Evolutionary conservation across 2,888 invertebrate genomes (phyloP), one percentile per base, ranked within the genome.

Genomic region (Callyntrura sp.): DNA sequence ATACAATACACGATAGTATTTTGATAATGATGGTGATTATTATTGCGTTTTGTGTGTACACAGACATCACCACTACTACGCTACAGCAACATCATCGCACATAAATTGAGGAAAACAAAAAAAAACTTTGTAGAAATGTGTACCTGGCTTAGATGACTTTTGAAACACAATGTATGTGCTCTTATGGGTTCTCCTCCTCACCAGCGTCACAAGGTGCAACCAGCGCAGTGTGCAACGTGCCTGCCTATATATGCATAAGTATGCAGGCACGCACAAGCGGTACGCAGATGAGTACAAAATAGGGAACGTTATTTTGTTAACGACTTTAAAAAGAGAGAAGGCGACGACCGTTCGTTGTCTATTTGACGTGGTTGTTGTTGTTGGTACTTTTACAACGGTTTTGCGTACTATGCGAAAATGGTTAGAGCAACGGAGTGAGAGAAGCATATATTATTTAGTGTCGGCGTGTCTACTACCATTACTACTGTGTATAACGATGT

Each of bases 261-360:
- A 70, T 70, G 70, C 17, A 20, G 43, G 14, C 45, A 70, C 43
- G 45, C 45, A 70, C 20, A 68, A 45, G 20, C 17, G 45, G 20
- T 45, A 23, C 70, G 23, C 70, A 43, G 43, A 70, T 45, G 12
- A 20, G 45, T 17, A 20, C 17, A 70, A 70, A 70, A 45, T 70
- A 70, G 45, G 35, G 35, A 68, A 68, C 68, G 70, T 43, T 45
- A 70, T 45, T 68, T 70, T 28, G 85, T 85, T 62, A 73, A 43
- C 60, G 48, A 73, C 73, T 57, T 57, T 60, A 25, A 45, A 35
- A 65, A 85, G 65, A 57, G 84, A 85, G 60, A 85, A 85, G 85
- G 73, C 84, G 84, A 84, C 85, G 73, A 85, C 85, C 85, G 73
- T 85, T 85, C 20, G 43, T 25, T 60, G 57, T 85, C 60, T 70